These are phyloP conservation scores for Anaspis maculata DNA, from an alignment of 2,888 invertebrate species.

Conservation along the genomic window DNA sequence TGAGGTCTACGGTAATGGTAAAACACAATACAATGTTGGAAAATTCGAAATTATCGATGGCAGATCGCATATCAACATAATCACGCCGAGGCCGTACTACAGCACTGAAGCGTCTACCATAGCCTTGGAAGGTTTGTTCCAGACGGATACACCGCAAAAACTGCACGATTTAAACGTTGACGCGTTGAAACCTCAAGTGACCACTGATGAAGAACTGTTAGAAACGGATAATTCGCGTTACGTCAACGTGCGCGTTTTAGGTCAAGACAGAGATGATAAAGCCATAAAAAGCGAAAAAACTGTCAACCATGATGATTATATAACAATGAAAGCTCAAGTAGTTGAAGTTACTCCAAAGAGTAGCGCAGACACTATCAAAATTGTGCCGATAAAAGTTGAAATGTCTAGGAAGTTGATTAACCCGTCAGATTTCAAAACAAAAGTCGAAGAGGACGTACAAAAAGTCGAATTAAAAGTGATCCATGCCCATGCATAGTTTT, in stretches of 20 bases:
- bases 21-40: slow-evolving; percentile 39
- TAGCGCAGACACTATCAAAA: slow-evolving; percentile 32
- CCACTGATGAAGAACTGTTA: slow-evolving; percentile 33
- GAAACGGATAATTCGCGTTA: slow-evolving; percentile 36
- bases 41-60: slow-evolving; percentile 39
- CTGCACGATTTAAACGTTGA: slow-evolving; percentile 5
- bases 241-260: slow-evolving; percentile 35
- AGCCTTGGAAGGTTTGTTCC: slow-evolving; percentile 59
- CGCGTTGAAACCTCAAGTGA: slow-evolving; percentile 9
- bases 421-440: slow-evolving; percentile 10
- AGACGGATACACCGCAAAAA: slow-evolving; percentile 43
- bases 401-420: slow-evolving; percentile 23
- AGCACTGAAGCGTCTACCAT: slow-evolving; percentile 55
- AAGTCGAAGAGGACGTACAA: slow-evolving; percentile 13
- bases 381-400: slow-evolving; percentile 36
- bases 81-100: slow-evolving; percentile 34
- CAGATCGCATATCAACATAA: slow-evolving; percentile 34
- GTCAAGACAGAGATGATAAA: slow-evolving; percentile 25
- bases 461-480: slow-evolving; percentile 13
- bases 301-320: slow-evolving; percentile 27
- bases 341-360: slow-evolving; percentile 36
- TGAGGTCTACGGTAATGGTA: slow-evolving; percentile 40
- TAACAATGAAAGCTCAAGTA: slow-evolving; percentile 35
- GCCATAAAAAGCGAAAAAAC: slow-evolving; percentile 28
- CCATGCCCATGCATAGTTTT: slow-evolving; percentile 10